These are phyloP conservation scores for Escarpia spicata DNA, from an alignment of 2,888 invertebrate species.

Conservation along the genomic window DNA sequence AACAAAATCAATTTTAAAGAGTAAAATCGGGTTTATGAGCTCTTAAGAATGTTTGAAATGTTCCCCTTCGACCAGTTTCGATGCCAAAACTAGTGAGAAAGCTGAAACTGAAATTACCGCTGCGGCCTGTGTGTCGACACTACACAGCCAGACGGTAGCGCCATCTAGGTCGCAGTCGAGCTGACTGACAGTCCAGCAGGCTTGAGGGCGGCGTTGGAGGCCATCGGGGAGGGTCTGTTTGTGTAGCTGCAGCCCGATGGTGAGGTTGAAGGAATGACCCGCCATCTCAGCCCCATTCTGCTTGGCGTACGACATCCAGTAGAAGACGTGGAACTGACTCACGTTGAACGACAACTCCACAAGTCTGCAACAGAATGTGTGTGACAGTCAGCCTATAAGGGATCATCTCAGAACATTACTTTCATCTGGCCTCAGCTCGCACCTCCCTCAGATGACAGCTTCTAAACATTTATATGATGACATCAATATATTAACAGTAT, in stretches of 20 bases:
- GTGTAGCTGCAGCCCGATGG: conserved; percentile 35
- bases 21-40: too few relatives aligned
- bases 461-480: too few relatives aligned
- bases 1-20: too few relatives aligned
- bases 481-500: too few relatives aligned
- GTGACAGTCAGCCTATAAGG: not conserved
- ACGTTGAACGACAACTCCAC: conserved; percentile 86
- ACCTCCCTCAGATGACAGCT: too few relatives aligned
- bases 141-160: conserved; percentile 68
- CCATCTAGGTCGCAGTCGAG: conserved; percentile 71
- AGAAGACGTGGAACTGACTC: conserved; percentile 82
- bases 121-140: conserved; percentile 26
- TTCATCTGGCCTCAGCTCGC: too few relatives aligned
- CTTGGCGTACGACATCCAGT: conserved; percentile 98
- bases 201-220: conserved; percentile 82
- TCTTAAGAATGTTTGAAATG: too few relatives aligned
- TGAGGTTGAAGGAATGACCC: conserved; percentile 55
- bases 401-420: not conserved
- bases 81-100: too few relatives aligned
- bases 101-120: conserved; percentile 17
- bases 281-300: conserved; percentile 77
- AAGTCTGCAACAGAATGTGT: conserved; percentile 73
- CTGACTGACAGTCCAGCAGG: conserved; percentile 87
- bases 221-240: conserved; percentile 74
- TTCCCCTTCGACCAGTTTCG: too few relatives aligned